Base-by-base conservation (phyloP, 2,888 invertebrate species). In the Pomacea canaliculata region DNA sequence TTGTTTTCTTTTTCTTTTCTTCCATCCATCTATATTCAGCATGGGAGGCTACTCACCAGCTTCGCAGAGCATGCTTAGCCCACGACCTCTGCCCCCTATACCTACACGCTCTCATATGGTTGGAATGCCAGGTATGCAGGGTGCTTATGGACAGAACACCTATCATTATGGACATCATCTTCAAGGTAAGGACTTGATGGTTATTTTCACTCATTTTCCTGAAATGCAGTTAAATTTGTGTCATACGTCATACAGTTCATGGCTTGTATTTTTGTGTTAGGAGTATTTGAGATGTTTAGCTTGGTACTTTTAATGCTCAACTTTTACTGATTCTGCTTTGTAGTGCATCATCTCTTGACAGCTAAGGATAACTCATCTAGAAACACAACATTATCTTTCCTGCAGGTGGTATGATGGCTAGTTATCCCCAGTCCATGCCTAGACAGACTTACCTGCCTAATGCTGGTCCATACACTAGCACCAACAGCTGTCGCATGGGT, bases 31-130 rank as follows among this genome's bases (percentile, higher is more conserved):
- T 67, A 67, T 27, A 37, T 80, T 16, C 83, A 86, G 86, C 59
- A 82, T 86, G 82, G 80, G 79, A 65, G 81, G 81, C 68, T 85
- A 79, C 78, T 82, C 84, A 10, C 81, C 84, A 18, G 81, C 81
- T 0, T 80, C 84, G 46, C 71, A 77, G 51, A 79, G 70, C 66
- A 80, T 84, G 83, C 70, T 85, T 76, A 86, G 83, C 77, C 83
- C 85, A n/a, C 76, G 83, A 37, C 82, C 82, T 70, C 66, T 83
- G 78, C 78, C 83, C 27, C 80, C 85, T 76, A 81, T 85, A 80
- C 76, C 71, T 37, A 75, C 59, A 48, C 79, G 72, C 19, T 66
- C 65, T 12, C 51, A 56, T 10, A 56, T 56, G 51, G 37, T 62
- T 62, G 75, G 73, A 12, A 73, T 78, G 65, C 63, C 48, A 1